Conservation (phyloP, 2,113 vertebrate species). For the Bothrops jararaca region DNA sequence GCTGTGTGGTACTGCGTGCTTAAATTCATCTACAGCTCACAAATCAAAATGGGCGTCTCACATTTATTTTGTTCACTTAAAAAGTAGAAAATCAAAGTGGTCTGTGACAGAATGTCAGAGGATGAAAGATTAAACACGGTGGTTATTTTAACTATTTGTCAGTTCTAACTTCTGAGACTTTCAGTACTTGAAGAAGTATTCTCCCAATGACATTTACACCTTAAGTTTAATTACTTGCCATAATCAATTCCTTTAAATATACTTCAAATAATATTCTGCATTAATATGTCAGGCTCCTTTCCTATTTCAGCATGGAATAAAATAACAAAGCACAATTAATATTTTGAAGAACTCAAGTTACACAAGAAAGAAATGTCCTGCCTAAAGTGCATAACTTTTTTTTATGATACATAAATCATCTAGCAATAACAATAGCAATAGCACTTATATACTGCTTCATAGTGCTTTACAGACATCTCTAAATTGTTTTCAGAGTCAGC, state of each 20-base stretch:
- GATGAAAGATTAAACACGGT: slow-evolving; percentile 9
- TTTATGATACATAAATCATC: not conserved
- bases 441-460: not conserved
- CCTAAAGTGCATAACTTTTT: not conserved
- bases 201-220: slow-evolving; percentile 4
- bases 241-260: not conserved
- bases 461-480: not conserved
- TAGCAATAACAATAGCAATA: not conserved
- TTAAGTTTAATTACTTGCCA: slow-evolving; percentile 20
- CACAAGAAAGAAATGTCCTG: not conserved
- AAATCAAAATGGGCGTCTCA: not conserved
- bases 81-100: slow-evolving; percentile 26
- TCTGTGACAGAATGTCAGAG: slow-evolving; percentile 22
- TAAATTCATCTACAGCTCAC: not conserved
- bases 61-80: slow-evolving; percentile 32
- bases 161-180: slow-evolving; percentile 7
- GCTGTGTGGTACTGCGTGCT: not conserved
- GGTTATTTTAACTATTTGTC: slow-evolving; percentile 20
- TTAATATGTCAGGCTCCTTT: not conserved
- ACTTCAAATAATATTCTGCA: not conserved
- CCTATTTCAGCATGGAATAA: not conserved
- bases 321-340: slow-evolving; percentile 1
- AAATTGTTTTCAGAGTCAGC: not conserved
- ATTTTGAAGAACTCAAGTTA: not conserved
- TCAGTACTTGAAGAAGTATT: not conserved